Evolutionary conservation across 2,888 invertebrate genomes (phyloP), one percentile per base, ranked within the genome.

Genomic region (Torymus tubicola): DNA sequence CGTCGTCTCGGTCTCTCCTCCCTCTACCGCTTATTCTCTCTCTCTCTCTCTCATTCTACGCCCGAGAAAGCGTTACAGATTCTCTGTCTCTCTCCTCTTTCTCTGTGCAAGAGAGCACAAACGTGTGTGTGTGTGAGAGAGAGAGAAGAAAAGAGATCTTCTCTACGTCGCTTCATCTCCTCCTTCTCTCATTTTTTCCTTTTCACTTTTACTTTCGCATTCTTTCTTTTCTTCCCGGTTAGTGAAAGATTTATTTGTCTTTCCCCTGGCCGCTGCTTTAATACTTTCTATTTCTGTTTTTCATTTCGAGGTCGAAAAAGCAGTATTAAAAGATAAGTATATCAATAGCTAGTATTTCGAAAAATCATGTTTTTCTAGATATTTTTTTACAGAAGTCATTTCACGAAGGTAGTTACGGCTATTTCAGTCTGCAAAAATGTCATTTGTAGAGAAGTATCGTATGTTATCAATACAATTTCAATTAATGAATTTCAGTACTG

Each of bases 161-260:
- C 42, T 31, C 24, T 12, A 64, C 83, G 78, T 73, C 83, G 82
- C 81, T 82, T 82, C 74, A 81, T 42, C 42, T 42, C 84, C 82
- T 73, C 75, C 64, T 67, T 72, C 78, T 77, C 64, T 60, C 74
- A 57, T 79, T 58, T 14, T 65, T 67, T 55, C 58, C 63, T 81
- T 72, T 70, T 74, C 67, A 74, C 76, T 52, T 78, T 60, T 65
- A 63, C 68, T 72, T 75, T 67, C 60, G 52, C 16, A 21, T 53
- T 42, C 24, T 61, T 31, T 64, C 10, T 60, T 67, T 42, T 57
- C 16, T 31, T 65, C 31, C 18, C 21, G 58, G n/a, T 13, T 3
- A 50, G 63, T 55, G 63, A 24, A 4, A 42, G 31, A 53, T 77
- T 50, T 65, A 58, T 65, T 65, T 74, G 65, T 18, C 65, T 74